Conservation (phyloP, 1,140 invertebrate species). For the Schlechtendalia chinensis region DNA sequence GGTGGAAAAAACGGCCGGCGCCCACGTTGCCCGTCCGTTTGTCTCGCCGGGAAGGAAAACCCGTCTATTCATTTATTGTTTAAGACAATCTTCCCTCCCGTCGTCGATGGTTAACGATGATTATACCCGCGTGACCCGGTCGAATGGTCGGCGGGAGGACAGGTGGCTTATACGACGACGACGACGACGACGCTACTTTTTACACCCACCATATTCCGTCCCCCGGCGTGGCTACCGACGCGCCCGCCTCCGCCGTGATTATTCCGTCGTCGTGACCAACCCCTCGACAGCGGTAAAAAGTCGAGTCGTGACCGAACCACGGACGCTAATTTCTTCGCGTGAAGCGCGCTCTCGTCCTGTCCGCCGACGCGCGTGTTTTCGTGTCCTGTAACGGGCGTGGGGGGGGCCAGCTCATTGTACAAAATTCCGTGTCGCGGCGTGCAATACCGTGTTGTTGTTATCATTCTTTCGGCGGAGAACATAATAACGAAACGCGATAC, state of each 20-base stretch:
- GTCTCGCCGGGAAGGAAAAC: not conserved
- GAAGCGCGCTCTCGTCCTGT: not conserved
- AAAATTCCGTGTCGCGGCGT: not conserved
- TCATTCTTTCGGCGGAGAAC: not conserved
- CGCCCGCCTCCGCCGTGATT: conserved; percentile 43
- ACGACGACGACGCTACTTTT: conserved; percentile 18
- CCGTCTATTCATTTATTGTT: not conserved
- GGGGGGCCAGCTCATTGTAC: too few relatives aligned
- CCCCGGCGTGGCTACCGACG: conserved; percentile 32
- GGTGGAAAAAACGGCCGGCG: too few relatives aligned
- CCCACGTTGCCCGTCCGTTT: too few relatives aligned
- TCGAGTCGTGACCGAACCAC: conserved; percentile 37
- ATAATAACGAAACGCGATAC: conserved; percentile 21
- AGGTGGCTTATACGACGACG: conserved; percentile 31
- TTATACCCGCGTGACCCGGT: too few relatives aligned
- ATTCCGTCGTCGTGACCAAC: conserved; percentile 21
- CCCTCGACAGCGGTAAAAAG: too few relatives aligned
- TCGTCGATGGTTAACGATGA: too few relatives aligned
- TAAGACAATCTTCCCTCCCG: not conserved
- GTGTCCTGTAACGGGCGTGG: too few relatives aligned
- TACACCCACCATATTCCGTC: conserved; percentile 46
- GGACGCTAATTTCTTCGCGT: conserved; percentile 35
- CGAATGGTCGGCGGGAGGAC: conserved; percentile 12
- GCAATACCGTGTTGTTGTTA: not conserved
- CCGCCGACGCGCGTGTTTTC: too few relatives aligned